These are phyloP conservation scores for Cacatua alba DNA, from an alignment of 2,113 vertebrate species.

Conservation along the genomic window DNA sequence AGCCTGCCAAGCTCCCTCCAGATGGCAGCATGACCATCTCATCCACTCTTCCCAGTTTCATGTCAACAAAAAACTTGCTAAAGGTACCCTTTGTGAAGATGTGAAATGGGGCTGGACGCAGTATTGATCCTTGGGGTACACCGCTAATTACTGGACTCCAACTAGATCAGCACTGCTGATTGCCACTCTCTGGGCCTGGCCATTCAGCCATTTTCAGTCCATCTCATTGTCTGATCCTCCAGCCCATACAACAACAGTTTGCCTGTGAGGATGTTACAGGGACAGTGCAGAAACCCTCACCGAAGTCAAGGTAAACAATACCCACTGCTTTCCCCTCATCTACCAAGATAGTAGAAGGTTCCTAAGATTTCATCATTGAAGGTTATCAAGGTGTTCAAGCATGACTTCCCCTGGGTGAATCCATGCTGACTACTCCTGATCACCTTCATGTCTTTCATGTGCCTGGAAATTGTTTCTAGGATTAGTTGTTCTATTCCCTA, in stretches of 20 bases:
- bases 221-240: background rate
- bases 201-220: background rate
- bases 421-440: background rate
- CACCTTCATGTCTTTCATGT: background rate
- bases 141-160: background rate
- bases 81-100: background rate
- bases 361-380: background rate
- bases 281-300: background rate
- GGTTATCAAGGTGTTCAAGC: background rate
- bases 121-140: background rate
- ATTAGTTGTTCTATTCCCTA: background rate
- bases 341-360: background rate
- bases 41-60: background rate
- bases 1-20: background rate
- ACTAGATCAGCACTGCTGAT: background rate
- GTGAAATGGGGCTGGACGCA: background rate
- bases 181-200: background rate
- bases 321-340: background rate
- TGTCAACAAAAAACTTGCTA: background rate
- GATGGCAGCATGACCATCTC: background rate
- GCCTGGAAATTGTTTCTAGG: background rate
- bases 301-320: background rate
- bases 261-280: background rate
- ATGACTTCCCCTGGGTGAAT: background rate
- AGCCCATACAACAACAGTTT: background rate